Base-by-base conservation (phyloP, 2,113 vertebrate species). In the Oreamnos americanus region DNA sequence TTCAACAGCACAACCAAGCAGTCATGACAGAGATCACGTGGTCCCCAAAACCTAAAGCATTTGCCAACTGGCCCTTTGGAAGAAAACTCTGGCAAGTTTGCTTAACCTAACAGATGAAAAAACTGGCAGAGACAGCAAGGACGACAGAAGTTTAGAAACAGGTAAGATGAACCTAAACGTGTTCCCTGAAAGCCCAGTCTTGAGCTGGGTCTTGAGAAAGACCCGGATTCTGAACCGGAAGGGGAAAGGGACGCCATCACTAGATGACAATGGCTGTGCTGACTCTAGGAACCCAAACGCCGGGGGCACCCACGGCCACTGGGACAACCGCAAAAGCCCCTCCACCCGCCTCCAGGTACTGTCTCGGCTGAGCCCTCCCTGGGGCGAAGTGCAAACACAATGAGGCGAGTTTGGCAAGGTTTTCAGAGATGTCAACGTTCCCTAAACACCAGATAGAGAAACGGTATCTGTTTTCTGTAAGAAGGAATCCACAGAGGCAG, bases 111-210 rank as follows among this genome's bases (percentile, higher is more conserved):
- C 39, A 10, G 10, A 86, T 89, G 36, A 14, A 82, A 51, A 14
- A 3, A 49, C 10, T 47, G 51, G 17, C 36, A 92, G 23, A 2
- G 36, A 33, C 8, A 13, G 17, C 28, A 62, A 89, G 39, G n/a
- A 26, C 3, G 23, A 23, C 15, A 57, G 26, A 94, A 60, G 36
- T 26, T 62, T 36, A 87, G 43, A 17, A 39, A 15, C 2, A 30
- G 74, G 23, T 0, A 0, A 78, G 47, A 57, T 2, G 3, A 2
- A 30, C 3, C 9, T 16, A 13, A 13, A 11, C 4, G 19, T 14
- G 2, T 14, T 49, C 47, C 30, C 25, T 7, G 5, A 67, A 16
- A 26, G 43, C 26, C 26, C 39, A 28, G 58, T 16, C 8, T 6
- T 11, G 10, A 85, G 2, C 58, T 5, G 11, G 51, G 16, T 17